Evolutionary conservation across 2,797 vertebrate species (phyloP).

Genomic region (Artibeus lituratus): DNA sequence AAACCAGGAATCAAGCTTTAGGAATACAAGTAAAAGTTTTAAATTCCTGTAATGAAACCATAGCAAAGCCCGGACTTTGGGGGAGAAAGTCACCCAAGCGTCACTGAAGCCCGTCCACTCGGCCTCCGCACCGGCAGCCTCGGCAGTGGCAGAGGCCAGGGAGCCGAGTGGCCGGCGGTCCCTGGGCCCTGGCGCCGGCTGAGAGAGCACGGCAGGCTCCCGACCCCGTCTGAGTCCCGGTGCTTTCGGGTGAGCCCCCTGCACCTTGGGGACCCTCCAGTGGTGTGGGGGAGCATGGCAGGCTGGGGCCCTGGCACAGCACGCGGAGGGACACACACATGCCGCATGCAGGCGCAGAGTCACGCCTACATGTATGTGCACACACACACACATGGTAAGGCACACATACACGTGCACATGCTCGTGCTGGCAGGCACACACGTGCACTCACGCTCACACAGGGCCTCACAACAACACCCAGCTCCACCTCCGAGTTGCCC

Average conservation of each 20-base stretch:
- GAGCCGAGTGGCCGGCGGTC: rapidly evolving
- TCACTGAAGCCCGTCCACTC: rapidly evolving
- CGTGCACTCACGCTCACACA: rapidly evolving
- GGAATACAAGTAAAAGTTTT: neutral
- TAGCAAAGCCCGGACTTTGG: neutral
- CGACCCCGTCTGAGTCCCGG: too few relatives aligned
- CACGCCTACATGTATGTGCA: too few relatives aligned
- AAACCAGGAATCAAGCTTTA: neutral
- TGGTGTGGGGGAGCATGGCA: neutral
- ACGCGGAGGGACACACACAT: rapidly evolving
- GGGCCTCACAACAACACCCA: neutral
- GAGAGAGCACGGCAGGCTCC: neutral
- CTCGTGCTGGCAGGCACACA: too few relatives aligned
- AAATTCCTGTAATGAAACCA: neutral
- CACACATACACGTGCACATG: too few relatives aligned
- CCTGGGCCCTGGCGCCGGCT: too few relatives aligned
- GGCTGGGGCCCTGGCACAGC: too few relatives aligned
- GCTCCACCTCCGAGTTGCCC: rapidly evolving
- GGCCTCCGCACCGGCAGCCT: rapidly evolving
- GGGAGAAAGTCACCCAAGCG: rapidly evolving
- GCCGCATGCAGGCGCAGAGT: too few relatives aligned
- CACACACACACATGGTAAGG: too few relatives aligned
- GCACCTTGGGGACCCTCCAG: neutral
- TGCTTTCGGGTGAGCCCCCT: neutral
- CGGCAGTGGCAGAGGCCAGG: rapidly evolving